Percentiles rank a stretch among this genome's conserved stretches.
Evolutionary conservation across 2,888 invertebrate species (phyloP).

Genomic region (Synanthedon myopaeformis): DNA sequence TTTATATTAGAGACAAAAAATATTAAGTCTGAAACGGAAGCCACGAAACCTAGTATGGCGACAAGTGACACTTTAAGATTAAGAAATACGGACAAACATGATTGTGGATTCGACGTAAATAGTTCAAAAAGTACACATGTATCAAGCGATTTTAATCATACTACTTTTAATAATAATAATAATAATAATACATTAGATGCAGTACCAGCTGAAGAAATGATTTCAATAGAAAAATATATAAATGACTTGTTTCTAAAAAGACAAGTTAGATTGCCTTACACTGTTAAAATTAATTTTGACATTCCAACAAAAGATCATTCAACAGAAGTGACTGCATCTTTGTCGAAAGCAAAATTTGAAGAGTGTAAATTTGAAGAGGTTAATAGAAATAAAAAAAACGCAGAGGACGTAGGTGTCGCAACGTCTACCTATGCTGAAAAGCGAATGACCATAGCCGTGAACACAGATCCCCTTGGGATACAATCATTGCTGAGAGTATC

Average conservation of each 20-base stretch:
- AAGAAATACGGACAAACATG: conserved; percentile 10
- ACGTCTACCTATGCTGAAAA: neutral
- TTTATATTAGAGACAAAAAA: conserved; percentile 29
- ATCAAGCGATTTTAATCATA: neutral
- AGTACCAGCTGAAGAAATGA: conserved; percentile 19
- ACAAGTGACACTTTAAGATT: conserved; percentile 13
- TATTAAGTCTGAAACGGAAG: conserved; percentile 8
- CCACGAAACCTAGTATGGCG: conserved; percentile 4
- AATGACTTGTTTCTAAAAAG: conserved; percentile 20
- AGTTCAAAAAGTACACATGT: conserved; percentile 8
- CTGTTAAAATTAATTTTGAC: conserved; percentile 28
- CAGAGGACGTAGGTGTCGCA: conserved; percentile 11
- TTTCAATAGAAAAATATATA: conserved; percentile 19
- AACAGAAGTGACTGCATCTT: conserved; percentile 36
- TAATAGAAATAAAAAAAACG: neutral
- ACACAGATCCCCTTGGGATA: conserved; percentile 49
- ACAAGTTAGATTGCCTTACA: conserved; percentile 14
- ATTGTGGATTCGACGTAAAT: conserved; percentile 13
- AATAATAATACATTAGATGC: conserved; percentile 1
- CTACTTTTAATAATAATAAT: neutral
- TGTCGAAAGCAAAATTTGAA: conserved; percentile 16
- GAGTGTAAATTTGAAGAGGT: conserved; percentile 1
- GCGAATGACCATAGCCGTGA: conserved; percentile 38
- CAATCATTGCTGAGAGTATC: conserved; percentile 37
- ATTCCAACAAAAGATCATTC: conserved; percentile 38